Evolutionary conservation across 2,888 invertebrate genomes (phyloP).

Genomic region (Liodrosophila aerea): DNA sequence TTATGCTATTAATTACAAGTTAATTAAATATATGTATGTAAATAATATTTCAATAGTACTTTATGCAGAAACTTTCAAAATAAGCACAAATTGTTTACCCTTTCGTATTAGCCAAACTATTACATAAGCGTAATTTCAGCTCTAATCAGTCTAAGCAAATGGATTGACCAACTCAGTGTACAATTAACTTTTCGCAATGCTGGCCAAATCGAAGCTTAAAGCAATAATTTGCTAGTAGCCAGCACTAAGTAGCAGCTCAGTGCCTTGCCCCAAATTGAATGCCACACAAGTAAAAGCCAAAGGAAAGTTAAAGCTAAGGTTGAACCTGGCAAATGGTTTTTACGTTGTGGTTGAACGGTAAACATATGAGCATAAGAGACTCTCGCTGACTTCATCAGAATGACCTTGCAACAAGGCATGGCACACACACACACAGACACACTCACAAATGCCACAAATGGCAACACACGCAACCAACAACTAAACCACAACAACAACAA

Average conservation of each 20-base stretch:
- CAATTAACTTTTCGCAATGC: not conserved
- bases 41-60: too few relatives aligned
- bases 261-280: slow-evolving; percentile 4
- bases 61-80: too few relatives aligned
- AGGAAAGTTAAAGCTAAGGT: slow-evolving; percentile 3
- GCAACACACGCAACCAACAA: slow-evolving; percentile 27
- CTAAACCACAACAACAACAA: slow-evolving; percentile 21
- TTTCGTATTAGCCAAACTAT: too few relatives aligned
- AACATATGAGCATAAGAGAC: slow-evolving; percentile 22
- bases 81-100: slow-evolving; percentile 12
- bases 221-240: not conserved
- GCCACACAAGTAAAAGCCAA: not conserved
- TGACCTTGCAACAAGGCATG: slow-evolving; percentile 52
- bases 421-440: slow-evolving; percentile 5
- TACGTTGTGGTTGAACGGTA: slow-evolving; percentile 37
- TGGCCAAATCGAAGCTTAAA: not conserved
- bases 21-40: too few relatives aligned
- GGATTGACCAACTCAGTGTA: not conserved
- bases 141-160: not conserved
- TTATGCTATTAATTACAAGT: too few relatives aligned
- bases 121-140: too few relatives aligned
- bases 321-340: slow-evolving; percentile 18
- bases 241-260: slow-evolving; percentile 1
- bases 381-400: slow-evolving; percentile 49
- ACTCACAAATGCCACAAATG: slow-evolving; percentile 29